These are phyloP conservation scores for Trinorchestia longiramus DNA, from an alignment of 1,140 invertebrate species.

Conservation along the genomic window DNA sequence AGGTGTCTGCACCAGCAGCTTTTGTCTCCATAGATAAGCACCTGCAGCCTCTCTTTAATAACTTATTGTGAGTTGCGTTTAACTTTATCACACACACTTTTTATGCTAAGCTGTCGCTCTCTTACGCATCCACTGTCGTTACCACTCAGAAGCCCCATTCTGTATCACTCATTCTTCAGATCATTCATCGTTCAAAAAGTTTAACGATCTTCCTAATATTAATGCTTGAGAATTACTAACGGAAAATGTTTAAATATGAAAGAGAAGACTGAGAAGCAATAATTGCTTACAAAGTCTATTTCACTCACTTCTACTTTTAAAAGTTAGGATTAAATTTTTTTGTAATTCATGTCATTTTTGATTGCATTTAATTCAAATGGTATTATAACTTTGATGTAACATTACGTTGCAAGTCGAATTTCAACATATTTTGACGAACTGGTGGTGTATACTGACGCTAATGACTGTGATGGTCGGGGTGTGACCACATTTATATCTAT, in stretches of 20 bases:
- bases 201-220: neutral
- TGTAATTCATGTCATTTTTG: neutral
- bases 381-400: neutral
- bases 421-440: neutral
- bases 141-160: neutral
- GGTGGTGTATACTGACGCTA: neutral
- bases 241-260: neutral
- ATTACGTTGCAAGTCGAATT: neutral
- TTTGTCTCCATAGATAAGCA: neutral
- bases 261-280: neutral
- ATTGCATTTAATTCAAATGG: neutral
- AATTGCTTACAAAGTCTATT: neutral
- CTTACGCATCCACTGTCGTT: neutral
- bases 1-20: neutral
- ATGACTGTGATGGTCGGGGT: neutral
- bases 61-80: neutral
- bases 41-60: neutral
- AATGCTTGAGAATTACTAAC: neutral
- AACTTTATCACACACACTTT: neutral
- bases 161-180: neutral
- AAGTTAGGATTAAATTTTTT: neutral
- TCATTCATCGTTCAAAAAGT: neutral
- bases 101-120: no score
- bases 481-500: neutral
- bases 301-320: neutral